Conservation (phyloP, 2,888 invertebrate species). For the Nebria brevicollis region DNA sequence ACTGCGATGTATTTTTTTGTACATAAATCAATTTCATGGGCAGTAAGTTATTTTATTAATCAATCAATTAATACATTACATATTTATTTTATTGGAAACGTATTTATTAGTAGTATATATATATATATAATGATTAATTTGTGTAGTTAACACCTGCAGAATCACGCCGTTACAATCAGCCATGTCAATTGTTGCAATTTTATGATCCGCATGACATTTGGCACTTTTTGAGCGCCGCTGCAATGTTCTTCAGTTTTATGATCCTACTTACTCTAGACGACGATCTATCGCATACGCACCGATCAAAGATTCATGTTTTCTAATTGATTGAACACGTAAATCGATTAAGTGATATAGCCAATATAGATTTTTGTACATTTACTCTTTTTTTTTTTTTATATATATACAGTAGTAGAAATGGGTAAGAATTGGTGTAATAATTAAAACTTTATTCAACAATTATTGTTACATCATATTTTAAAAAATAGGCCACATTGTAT, state of each 20-base stretch:
- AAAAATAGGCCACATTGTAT: not conserved
- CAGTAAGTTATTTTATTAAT: slow-evolving; percentile 61
- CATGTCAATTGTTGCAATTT: slow-evolving; percentile 75
- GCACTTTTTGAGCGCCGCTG: slow-evolving; percentile 83
- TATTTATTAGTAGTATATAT: slow-evolving; percentile 7
- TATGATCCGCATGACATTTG: slow-evolving; percentile 88
- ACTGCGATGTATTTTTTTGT: slow-evolving; percentile 79
- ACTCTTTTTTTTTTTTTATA: not conserved
- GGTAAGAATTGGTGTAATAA: no score
- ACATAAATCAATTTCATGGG: slow-evolving; percentile 76
- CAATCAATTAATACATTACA: not conserved
- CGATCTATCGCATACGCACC: slow-evolving; percentile 72
- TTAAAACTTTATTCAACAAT: not conserved
- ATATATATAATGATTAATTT: slow-evolving; percentile 6
- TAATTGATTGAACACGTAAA: slow-evolving; percentile 59
- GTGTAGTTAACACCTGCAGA: slow-evolving; percentile 74
- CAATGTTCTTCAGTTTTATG: slow-evolving; percentile 86
- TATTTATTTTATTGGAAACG: not conserved
- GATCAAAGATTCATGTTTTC: slow-evolving; percentile 80
- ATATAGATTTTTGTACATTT: not conserved
- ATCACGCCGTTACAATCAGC: slow-evolving; percentile 77
- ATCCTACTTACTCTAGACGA: slow-evolving; percentile 83
- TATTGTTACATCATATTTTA: not conserved
- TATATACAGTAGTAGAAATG: not conserved
- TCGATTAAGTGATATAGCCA: not conserved